Conservation (phyloP, 1,140 invertebrate species). For the Drepana arcuata region DNA sequence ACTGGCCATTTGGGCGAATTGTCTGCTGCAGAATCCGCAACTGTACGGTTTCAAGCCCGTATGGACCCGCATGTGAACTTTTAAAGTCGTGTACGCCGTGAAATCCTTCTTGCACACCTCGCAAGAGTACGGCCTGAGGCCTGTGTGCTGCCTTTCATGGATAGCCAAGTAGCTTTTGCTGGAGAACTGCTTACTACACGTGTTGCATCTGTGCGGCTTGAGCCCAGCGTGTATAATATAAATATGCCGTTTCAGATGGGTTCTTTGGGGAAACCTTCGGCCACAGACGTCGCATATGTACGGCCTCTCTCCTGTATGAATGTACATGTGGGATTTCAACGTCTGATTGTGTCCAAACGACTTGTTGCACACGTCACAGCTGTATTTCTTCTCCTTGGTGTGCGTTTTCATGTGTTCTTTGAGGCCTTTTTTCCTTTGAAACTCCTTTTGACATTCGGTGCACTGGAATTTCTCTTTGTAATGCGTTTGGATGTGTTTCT, state of each 20-base stretch:
- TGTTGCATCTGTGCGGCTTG: conserved; percentile 86
- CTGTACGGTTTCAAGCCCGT: conserved; percentile 77
- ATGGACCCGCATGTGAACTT: conserved; percentile 76
- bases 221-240: conserved; percentile 86
- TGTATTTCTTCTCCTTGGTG: conserved; percentile 71
- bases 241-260: conserved; percentile 86
- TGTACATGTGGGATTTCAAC: conserved; percentile 84
- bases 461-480: conserved; percentile 46
- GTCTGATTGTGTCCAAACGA: conserved; percentile 84
- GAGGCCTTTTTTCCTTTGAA: conserved; percentile 44
- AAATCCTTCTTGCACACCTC: conserved; percentile 65
- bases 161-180: conserved; percentile 78
- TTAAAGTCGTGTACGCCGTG: conserved; percentile 66
- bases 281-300: conserved; percentile 88
- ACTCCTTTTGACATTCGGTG: conserved; percentile 37
- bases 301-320: conserved; percentile 90
- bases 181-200: conserved; percentile 88
- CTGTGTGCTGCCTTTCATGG: conserved; percentile 70
- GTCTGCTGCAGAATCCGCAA: conserved; percentile 82
- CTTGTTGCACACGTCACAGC: conserved; percentile 81
- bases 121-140: conserved; percentile 74
- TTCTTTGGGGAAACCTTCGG: conserved; percentile 85
- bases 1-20: conserved; percentile 83
- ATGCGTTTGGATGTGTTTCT: conserved; percentile 39
- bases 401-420: conserved; percentile 58